Percentiles rank a stretch among this genome's conserved stretches.
Conservation (phyloP, 2,113 vertebrate species). For the Empidonax traillii region DNA sequence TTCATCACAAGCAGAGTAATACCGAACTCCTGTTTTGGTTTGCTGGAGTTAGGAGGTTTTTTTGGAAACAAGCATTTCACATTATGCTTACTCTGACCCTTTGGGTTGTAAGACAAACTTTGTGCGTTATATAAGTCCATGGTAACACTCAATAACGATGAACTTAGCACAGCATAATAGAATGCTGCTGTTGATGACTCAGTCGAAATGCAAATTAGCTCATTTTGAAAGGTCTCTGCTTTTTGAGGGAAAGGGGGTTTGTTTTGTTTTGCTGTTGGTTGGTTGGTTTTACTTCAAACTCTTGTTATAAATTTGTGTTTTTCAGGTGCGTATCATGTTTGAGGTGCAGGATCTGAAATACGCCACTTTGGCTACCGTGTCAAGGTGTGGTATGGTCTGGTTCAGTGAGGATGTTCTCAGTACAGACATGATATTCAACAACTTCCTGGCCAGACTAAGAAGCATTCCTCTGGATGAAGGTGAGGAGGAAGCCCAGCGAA, state of each 20-base stretch:
- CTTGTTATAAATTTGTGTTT: not conserved
- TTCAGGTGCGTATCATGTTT: conserved; percentile 96
- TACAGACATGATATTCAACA: conserved; percentile 98
- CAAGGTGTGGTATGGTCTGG: conserved; percentile 98
- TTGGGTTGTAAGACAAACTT: not conserved
- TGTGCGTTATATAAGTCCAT: not conserved
- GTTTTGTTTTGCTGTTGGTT: not conserved
- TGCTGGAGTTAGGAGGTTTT: not conserved
- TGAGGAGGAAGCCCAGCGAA: conserved; percentile 93
- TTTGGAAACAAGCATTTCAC: not conserved
- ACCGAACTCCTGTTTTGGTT: not conserved
- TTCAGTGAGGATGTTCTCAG: conserved; percentile 98
- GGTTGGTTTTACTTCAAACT: not conserved
- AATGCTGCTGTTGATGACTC: not conserved
- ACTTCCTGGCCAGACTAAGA: conserved; percentile 93
- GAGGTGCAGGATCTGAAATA: conserved; percentile 98
- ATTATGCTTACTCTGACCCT: not conserved
- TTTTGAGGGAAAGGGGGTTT: not conserved
- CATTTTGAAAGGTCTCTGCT: not conserved
- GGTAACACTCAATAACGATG: not conserved
- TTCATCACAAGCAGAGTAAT: not conserved
- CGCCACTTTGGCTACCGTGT: conserved; percentile 95
- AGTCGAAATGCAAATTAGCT: not conserved
- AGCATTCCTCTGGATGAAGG: conserved; percentile 96
- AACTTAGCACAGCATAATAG: not conserved